Evolutionary conservation across 2,113 vertebrate species (phyloP).

Genomic region (mouse (Mus musculus)): GRCm39 chr11:60887001-60887500

Average conservation of each 20-base stretch:
- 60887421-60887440: neutral
- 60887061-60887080: neutral
- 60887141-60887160: neutral
- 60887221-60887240: neutral
- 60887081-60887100: neutral
- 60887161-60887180: neutral
- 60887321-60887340: no score
- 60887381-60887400: no score
- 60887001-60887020: neutral
- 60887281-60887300: neutral
- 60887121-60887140: neutral
- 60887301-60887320: neutral
- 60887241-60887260: neutral
- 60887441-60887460: neutral
- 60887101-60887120: neutral
- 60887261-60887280: neutral
- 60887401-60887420: neutral
- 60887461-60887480: neutral
- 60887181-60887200: neutral
- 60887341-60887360: accelerated
- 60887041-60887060: neutral
- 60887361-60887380: neutral
- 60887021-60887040: neutral
- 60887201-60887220: neutral
- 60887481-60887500: neutral